These are phyloP conservation scores for Temnothorax rugatulus DNA, from an alignment of 2,888 invertebrate species.

Conservation along the genomic window DNA sequence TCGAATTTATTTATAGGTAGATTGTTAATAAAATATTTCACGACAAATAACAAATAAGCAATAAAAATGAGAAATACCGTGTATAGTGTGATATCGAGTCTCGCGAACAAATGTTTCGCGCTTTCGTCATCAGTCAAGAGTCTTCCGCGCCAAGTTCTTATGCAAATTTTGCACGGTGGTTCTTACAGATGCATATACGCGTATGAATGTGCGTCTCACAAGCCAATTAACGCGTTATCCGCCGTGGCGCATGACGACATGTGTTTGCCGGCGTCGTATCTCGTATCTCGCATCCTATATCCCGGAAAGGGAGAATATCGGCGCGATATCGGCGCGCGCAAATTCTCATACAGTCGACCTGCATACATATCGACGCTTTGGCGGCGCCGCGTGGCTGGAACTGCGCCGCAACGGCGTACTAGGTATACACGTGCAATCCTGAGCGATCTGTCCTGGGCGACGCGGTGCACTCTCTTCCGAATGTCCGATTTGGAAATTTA, in stretches of 20 bases:
- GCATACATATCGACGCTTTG: conserved; percentile 84
- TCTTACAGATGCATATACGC: conserved; percentile 21
- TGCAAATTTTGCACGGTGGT: conserved; percentile 29
- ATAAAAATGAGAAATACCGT: neutral
- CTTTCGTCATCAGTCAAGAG: neutral
- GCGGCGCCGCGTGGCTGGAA: conserved; percentile 80
- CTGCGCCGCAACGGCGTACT: conserved; percentile 59
- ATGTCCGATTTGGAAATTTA: conserved; percentile 49
- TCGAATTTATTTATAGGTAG: neutral
- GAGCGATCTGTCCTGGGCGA: conserved; percentile 46
- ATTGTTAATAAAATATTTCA: neutral
- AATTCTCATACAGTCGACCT: conserved; percentile 78
- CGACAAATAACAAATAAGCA: neutral
- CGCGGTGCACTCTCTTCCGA: conserved; percentile 39
- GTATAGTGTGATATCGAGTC: neutral
- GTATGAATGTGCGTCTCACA: conserved; percentile 18
- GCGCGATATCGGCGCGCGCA: conserved; percentile 78
- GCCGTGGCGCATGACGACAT: conserved; percentile 76
- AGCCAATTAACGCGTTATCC: conserved; percentile 63
- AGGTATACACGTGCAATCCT: conserved; percentile 48
- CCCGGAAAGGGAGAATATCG: conserved; percentile 69
- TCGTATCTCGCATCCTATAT: conserved; percentile 12
- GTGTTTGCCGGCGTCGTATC: conserved; percentile 73
- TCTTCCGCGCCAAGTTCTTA: neutral
- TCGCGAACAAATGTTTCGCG: neutral